Conservation (phyloP, 2,797 vertebrate genomes). For the Coregonus suidteri region DNA sequence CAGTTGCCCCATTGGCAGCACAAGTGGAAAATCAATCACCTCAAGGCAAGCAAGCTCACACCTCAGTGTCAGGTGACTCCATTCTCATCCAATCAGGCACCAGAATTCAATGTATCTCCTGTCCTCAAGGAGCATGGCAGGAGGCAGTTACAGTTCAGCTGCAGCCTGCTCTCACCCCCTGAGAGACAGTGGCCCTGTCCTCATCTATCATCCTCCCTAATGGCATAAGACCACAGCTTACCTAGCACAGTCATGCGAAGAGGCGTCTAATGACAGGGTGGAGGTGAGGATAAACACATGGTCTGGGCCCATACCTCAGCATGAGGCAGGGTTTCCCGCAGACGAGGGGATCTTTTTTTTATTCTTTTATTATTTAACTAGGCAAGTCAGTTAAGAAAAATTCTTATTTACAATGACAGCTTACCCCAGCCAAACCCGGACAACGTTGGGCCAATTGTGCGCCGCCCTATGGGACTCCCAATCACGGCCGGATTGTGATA, state of each 20-base stretch:
- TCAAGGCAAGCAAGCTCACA: neutral
- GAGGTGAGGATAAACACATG: neutral
- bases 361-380: too few species aligned
- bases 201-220: slow-evolving; percentile 21
- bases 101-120: neutral
- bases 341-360: neutral
- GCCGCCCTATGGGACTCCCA: too few species aligned
- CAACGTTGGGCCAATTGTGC: too few species aligned
- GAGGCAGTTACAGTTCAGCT: neutral
- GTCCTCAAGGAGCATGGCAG: neutral
- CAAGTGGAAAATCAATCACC: neutral
- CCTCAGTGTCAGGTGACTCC: neutral
- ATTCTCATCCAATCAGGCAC: neutral
- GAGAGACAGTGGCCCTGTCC: slow-evolving; percentile 3
- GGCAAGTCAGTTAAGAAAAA: too few species aligned
- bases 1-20: neutral
- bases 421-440: too few species aligned
- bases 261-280: neutral
- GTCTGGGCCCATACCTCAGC: neutral
- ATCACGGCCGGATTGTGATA: too few species aligned
- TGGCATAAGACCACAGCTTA: slow-evolving; percentile 28
- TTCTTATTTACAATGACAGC: too few species aligned
- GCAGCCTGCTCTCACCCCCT: neutral
- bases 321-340: neutral
- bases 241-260: slow-evolving; percentile 2